Base-by-base conservation (phyloP, 2,113 vertebrate species). In the Gymnorhina tibicen region DNA sequence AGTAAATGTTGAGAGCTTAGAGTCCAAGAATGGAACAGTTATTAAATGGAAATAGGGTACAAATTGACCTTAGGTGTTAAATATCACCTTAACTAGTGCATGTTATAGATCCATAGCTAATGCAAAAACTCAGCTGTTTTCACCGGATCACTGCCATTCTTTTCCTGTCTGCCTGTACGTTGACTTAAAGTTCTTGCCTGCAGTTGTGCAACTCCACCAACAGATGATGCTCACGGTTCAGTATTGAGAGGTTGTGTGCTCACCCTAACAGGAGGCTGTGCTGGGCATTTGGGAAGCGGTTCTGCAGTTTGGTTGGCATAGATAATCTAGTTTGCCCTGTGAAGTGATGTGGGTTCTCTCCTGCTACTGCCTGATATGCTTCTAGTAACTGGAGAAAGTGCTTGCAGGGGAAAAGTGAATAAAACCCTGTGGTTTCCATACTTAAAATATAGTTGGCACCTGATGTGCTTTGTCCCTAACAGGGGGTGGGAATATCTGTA, bases 181-280 rank as follows among this genome's bases (percentile, higher is more conserved):
- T 56, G 32, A 10, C 20, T 67, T 47, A 23, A 86, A 62, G 12
- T 19, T 41, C 12, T n/a, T 39, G 74, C 90, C 50, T 96, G 96
- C 86, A 96, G 56, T 96, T 91, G 60, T 41, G 53, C 15, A 50
- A 13, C 26, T 77, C 44, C 68, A 30, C 86, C 93, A 50, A 35
- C 21, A 97, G 96, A 35, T 82, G 95, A 21, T 79, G 95, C 95
- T 89, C 42, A 35, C 7, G 28, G 68, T 22, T 85, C 83, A 53
- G 33, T 6, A 1, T 5, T 15, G 68, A 23, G 28, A 1, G 3
- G 4, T 1, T 9, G 1, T 0, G 11, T 52, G 53, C 41, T 56
- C 24, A 3, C 13, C 20, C 15, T 5, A 2, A 2, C 1, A 18
- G 42, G 12, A 5, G 28, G 0, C 6, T 19, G 33, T 26, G 35